Evolutionary conservation across 2,888 invertebrate genomes (phyloP).

Genomic region (Leptinotarsa haldemani): DNA sequence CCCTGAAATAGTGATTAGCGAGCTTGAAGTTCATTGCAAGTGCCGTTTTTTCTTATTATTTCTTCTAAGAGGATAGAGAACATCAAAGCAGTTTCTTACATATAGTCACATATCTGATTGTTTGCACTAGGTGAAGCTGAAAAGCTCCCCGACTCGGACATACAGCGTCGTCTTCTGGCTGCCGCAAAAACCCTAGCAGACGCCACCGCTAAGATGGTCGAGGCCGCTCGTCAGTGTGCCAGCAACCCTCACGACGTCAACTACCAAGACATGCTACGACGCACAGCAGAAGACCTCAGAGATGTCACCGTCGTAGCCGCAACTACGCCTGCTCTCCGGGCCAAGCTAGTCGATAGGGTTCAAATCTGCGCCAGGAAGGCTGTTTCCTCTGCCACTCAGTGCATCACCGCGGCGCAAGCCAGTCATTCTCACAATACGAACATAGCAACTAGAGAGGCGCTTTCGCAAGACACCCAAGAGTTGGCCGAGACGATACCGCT

Average conservation of each 20-base stretch:
- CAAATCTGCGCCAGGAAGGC: constrained; percentile 85
- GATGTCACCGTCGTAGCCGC: constrained; percentile 91
- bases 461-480: constrained; percentile 78
- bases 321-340: constrained; percentile 77
- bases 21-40: not conserved
- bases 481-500: constrained; percentile 84
- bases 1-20: not conserved
- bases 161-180: constrained; percentile 86
- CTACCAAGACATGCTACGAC: constrained; percentile 85
- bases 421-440: constrained; percentile 82
- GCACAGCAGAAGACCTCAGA: constrained; percentile 93
- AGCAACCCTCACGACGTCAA: constrained; percentile 81
- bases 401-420: constrained; percentile 88
- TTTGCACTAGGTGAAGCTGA: constrained; percentile 86
- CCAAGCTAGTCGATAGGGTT: constrained; percentile 76
- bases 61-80: too few species aligned
- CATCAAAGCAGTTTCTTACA: too few species aligned
- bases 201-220: constrained; percentile 94
- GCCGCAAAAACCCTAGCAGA: constrained; percentile 96
- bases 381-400: constrained; percentile 89
- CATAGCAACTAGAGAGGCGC: constrained; percentile 75
- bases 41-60: too few species aligned
- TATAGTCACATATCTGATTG: not conserved
- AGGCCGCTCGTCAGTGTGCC: constrained; percentile 94
- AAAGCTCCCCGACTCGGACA: constrained; percentile 83